Evolutionary conservation across 2,113 vertebrate species (phyloP).

Genomic region (Hoplias malabaricus): DNA sequence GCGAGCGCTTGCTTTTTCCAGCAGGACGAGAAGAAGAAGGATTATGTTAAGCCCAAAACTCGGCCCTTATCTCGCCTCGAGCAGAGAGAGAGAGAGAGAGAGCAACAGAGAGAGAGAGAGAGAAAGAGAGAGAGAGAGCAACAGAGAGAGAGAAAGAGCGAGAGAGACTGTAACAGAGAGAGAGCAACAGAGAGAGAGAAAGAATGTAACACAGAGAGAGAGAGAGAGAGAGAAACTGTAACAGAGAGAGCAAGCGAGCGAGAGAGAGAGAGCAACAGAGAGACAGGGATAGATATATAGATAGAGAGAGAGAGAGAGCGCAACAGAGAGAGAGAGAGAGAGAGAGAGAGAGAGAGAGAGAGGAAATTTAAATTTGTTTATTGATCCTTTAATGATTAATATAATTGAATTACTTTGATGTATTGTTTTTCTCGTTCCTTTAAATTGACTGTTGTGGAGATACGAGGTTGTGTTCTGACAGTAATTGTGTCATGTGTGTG

Average conservation of each 20-base stretch:
- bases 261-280: background rate
- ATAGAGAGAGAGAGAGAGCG: background rate
- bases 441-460: no score
- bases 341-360: background rate
- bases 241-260: background rate
- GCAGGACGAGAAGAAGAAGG: slow-evolving; percentile 72
- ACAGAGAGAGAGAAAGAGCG: slow-evolving; percentile 1
- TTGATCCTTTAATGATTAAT: no score
- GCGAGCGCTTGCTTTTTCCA: slow-evolving; percentile 54
- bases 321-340: no score
- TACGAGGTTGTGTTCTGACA: no score
- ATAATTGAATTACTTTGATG: no score
- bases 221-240: no score
- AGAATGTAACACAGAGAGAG: slow-evolving; percentile 14
- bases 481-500: no score
- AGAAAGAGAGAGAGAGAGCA: slow-evolving; percentile 47
- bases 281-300: background rate
- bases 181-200: slow-evolving; percentile 47
- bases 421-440: no score
- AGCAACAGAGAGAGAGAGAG: slow-evolving; percentile 66
- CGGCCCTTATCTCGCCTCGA: slow-evolving; percentile 77
- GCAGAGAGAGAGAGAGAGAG: slow-evolving; percentile 72
- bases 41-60: slow-evolving; percentile 79
- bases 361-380: background rate
- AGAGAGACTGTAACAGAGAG: slow-evolving; percentile 39